Evolutionary conservation across 2,888 invertebrate species (phyloP).

Genomic region (Ramazzottius varieornatus): DNA sequence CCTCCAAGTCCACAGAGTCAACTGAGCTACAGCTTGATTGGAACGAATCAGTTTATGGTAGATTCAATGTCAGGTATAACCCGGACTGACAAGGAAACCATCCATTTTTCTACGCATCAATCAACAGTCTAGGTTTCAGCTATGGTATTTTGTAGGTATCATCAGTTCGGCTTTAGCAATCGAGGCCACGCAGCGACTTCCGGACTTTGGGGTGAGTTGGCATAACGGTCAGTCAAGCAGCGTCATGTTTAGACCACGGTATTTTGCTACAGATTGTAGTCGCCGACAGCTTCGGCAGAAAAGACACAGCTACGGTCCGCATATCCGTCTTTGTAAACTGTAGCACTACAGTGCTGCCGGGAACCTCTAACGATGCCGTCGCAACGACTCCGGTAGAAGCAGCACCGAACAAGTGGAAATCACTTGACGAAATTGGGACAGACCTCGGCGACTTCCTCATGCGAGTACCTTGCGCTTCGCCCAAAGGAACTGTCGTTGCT

Average conservation of each 20-base stretch:
- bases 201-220: not conserved
- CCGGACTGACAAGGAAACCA: too few relatives aligned
- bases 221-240: not conserved
- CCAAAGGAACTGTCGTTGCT: not conserved
- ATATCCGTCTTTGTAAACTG: not conserved
- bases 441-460: not conserved
- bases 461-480: not conserved
- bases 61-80: not conserved
- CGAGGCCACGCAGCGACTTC: not conserved
- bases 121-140: too few relatives aligned
- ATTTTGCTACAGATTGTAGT: not conserved
- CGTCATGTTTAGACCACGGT: too few relatives aligned
- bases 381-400: too few relatives aligned
- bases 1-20: not conserved
- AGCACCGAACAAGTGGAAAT: too few relatives aligned
- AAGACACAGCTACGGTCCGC: not conserved
- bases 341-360: not conserved
- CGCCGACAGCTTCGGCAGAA: not conserved
- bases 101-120: too few relatives aligned
- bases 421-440: too few relatives aligned
- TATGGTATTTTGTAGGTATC: not conserved
- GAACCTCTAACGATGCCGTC: too few relatives aligned
- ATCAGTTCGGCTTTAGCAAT: not conserved
- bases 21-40: not conserved
- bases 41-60: not conserved